phyloP scores from a whole-genome alignment of 1,140 invertebrate genomes.

The Limonius californicus region DNA sequence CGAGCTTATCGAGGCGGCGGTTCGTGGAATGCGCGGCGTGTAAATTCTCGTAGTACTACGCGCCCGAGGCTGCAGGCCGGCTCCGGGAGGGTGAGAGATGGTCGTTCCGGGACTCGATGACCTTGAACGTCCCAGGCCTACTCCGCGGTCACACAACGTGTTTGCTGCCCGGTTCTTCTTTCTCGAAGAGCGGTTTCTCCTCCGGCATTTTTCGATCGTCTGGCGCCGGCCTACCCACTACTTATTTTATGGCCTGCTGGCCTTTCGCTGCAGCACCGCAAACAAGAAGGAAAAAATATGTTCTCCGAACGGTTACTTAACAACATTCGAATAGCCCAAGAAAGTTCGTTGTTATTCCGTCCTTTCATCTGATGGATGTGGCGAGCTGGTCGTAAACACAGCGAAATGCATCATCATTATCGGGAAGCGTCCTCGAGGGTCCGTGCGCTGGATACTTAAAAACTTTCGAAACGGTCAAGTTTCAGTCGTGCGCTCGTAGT shows the following conservation, averaged over 20 bases:
- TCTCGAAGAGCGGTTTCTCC: neutral
- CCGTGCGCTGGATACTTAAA: neutral
- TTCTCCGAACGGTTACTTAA: too few species aligned
- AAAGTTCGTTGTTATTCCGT: too few species aligned
- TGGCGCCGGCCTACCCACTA: slow-evolving; percentile 6
- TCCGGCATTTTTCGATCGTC: neutral
- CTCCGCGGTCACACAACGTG: slow-evolving; percentile 13
- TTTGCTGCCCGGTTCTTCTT: slow-evolving; percentile 11
- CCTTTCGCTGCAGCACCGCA: neutral
- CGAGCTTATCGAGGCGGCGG: neutral
- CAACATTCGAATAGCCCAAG: too few species aligned
- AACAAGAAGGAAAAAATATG: neutral
- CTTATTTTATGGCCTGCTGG: slow-evolving; percentile 3
- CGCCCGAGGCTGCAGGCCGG: neutral
- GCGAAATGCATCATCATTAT: too few species aligned
- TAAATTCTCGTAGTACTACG: slow-evolving; percentile 20
- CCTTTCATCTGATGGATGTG: too few species aligned
- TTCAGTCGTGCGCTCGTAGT: slow-evolving; percentile 2
- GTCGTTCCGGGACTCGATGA: slow-evolving; percentile 33
- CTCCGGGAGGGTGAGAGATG: slow-evolving; percentile 2
- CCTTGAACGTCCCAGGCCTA: slow-evolving; percentile 38
- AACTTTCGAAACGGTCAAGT: slow-evolving; percentile 6
- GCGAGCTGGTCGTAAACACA: too few species aligned
- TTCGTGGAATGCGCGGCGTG: neutral
- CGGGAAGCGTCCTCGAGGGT: too few species aligned